Conservation (phyloP, 2,797 vertebrate genomes). For the Anniella stebbinsi region DNA sequence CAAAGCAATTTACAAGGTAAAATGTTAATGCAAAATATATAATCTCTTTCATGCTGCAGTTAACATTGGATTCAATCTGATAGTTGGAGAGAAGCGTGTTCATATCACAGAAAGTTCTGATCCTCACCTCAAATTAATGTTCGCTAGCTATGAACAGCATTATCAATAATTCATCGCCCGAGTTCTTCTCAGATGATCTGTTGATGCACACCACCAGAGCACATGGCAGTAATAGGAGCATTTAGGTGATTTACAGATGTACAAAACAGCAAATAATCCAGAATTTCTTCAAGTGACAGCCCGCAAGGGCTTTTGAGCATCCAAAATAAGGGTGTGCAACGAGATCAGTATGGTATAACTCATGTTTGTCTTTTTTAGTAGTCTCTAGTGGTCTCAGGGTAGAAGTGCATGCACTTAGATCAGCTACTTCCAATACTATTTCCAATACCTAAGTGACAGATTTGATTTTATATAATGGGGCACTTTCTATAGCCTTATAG, state of each 20-base stretch:
- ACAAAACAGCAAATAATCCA: slow-evolving; percentile 72
- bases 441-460: slow-evolving; percentile 60
- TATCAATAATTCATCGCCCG: slow-evolving; percentile 70
- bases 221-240: slow-evolving; percentile 68
- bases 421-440: slow-evolving; percentile 59
- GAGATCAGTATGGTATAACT: slow-evolving; percentile 61
- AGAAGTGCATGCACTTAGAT: slow-evolving; percentile 54
- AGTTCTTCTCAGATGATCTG: slow-evolving; percentile 69
- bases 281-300: slow-evolving; percentile 67
- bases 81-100: slow-evolving; percentile 48
- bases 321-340: slow-evolving; percentile 54
- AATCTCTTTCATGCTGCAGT: slow-evolving; percentile 45
- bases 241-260: slow-evolving; percentile 74
- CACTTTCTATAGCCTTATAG: slow-evolving; percentile 51
- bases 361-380: slow-evolving; percentile 46
- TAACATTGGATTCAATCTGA: slow-evolving; percentile 62
- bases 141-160: slow-evolving; percentile 62
- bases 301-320: slow-evolving; percentile 50
- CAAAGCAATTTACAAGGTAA: no score
- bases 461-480: slow-evolving; percentile 53
- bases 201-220: slow-evolving; percentile 71
- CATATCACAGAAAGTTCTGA: slow-evolving; percentile 39
- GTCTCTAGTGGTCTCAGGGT: slow-evolving; percentile 57
- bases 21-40: slow-evolving; percentile 14
- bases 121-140: slow-evolving; percentile 64